A percentile compares a stretch with the other conserved stretches of the same genome.
These are phyloP conservation scores for Aphaenogaster floridana DNA, from an alignment of 1,140 invertebrate species.

Conservation along the genomic window DNA sequence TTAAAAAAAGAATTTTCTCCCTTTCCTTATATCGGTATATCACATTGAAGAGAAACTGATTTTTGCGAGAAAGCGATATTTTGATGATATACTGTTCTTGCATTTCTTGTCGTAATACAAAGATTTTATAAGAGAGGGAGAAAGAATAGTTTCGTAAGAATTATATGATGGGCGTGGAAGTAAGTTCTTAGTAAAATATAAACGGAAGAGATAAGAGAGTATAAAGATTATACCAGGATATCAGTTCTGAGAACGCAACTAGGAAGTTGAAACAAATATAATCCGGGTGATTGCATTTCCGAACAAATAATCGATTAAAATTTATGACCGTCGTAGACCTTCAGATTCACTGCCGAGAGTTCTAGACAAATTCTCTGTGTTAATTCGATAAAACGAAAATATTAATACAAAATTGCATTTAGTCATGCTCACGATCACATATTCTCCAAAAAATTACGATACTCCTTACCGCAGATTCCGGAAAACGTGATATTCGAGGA, in stretches of 20 bases:
- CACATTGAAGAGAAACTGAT: not conserved
- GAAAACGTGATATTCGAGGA: conserved; percentile 72
- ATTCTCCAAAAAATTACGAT: not conserved
- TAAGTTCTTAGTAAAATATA: not conserved
- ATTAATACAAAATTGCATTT: not conserved
- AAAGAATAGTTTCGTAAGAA: not conserved
- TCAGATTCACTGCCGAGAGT: not conserved
- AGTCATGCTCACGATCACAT: not conserved
- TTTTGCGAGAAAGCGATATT: not conserved
- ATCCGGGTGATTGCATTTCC: not conserved
- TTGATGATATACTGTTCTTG: not conserved
- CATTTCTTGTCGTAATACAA: not conserved
- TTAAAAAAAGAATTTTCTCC: not conserved
- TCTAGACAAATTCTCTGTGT: not conserved
- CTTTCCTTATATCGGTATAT: not conserved
- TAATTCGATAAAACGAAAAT: not conserved
- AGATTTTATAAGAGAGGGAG: not conserved
- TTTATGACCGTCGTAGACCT: not conserved
- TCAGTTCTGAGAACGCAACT: conserved; percentile 3
- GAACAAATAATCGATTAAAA: not conserved
- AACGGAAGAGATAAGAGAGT: not conserved
- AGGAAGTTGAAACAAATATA: not conserved
- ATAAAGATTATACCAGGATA: not conserved
- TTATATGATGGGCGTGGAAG: not conserved
- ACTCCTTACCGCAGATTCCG: conserved; percentile 50